These are phyloP conservation scores for Miichthys miiuy DNA, from an alignment of 2,797 vertebrate species.

Conservation along the genomic window DNA sequence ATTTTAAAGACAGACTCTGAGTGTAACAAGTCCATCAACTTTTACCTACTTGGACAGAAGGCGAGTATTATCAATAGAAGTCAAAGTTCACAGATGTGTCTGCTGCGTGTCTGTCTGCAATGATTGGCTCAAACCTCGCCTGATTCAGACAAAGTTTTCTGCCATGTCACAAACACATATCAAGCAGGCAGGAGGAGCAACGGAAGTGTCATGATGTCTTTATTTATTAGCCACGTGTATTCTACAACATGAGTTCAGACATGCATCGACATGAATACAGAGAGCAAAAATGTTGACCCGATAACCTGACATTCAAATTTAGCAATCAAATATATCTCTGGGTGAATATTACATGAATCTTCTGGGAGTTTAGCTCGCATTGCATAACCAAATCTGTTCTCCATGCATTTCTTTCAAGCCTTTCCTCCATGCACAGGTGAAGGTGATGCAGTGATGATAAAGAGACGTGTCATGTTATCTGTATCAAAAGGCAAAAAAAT, in stretches of 20 bases:
- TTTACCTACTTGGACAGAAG: constrained; percentile 64
- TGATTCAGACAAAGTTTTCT: constrained; percentile 81
- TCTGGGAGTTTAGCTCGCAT: too few species aligned
- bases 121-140: constrained; percentile 76
- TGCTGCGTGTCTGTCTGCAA: constrained; percentile 69
- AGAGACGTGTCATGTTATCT: background rate
- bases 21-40: constrained; percentile 49
- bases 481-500: background rate
- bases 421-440: constrained; percentile 36
- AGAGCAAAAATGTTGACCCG: constrained; percentile 1
- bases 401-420: constrained; percentile 52
- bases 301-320: background rate
- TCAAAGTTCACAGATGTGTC: constrained; percentile 76
- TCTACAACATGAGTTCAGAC: constrained; percentile 52
- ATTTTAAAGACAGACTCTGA: constrained; percentile 13
- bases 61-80: constrained; percentile 63
- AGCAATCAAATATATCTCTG: background rate
- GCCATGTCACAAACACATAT: constrained; percentile 70
- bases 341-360: background rate
- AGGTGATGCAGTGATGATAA: background rate
- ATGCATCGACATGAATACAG: constrained; percentile 52
- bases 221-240: constrained; percentile 61
- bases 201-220: constrained; percentile 47
- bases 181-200: background rate
- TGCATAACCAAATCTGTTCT: background rate